Evolutionary conservation across 2,113 vertebrate genomes (phyloP).

Genomic region (Agapornis roseicollis): DNA sequence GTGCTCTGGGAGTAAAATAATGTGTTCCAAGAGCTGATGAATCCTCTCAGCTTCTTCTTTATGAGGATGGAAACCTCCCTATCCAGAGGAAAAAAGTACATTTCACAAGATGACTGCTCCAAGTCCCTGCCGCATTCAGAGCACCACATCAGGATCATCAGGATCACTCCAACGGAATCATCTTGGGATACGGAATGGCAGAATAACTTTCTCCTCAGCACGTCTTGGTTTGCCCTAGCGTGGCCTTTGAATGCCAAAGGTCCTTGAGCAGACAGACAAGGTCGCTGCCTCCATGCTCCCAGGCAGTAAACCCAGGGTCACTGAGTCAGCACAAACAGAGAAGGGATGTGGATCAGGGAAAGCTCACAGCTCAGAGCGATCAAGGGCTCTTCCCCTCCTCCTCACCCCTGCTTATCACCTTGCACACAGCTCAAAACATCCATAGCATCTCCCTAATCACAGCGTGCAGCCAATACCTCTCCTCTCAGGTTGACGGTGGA

Average conservation of each 20-base stretch:
- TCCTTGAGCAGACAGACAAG: conserved; percentile 72
- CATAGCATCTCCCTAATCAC: neutral
- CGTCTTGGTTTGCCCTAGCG: neutral
- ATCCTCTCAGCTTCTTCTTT: neutral
- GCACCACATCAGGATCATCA: neutral
- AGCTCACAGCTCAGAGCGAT: conserved; percentile 73
- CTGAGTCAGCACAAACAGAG: conserved; percentile 81
- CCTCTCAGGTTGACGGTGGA: conserved; percentile 18
- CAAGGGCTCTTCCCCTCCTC: conserved; percentile 5
- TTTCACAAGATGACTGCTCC: neutral
- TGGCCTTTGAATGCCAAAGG: conserved; percentile 45
- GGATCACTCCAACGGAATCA: neutral
- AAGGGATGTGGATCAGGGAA: conserved; percentile 15
- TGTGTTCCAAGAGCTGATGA: neutral
- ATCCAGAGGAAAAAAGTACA: too few relatives aligned
- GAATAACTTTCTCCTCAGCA: neutral
- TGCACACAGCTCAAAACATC: neutral
- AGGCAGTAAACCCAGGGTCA: conserved; percentile 71
- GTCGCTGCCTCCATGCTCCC: conserved; percentile 66
- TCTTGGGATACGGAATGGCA: neutral
- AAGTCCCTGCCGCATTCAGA: accelerated
- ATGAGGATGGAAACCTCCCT: neutral
- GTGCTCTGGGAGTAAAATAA: neutral
- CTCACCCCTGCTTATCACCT: conserved; percentile 9
- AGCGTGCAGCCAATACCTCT: neutral